Conservation (phyloP, 2,113 vertebrate species). For the Chaetodon trifascialis region DNA sequence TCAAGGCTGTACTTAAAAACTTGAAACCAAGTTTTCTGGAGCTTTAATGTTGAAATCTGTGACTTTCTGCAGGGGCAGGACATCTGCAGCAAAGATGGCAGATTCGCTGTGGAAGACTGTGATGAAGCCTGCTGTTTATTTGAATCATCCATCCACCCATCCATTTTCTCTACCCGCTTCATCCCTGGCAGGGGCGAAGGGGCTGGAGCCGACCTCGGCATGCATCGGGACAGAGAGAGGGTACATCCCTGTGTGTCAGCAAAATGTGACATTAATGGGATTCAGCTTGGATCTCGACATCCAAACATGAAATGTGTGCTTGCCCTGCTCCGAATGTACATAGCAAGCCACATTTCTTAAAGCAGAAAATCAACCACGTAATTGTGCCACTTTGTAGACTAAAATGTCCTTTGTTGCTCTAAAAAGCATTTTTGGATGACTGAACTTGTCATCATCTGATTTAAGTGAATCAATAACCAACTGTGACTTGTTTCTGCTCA, state of each 20-base stretch:
- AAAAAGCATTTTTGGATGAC: slow-evolving; percentile 5
- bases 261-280: slow-evolving; percentile 7
- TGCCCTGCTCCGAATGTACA: not conserved
- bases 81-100: slow-evolving; percentile 39
- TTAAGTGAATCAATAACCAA: slow-evolving; percentile 7
- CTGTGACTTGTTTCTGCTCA: slow-evolving; percentile 5
- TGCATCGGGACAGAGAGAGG: not conserved
- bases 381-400: not conserved
- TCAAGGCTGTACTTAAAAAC: not conserved
- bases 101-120: slow-evolving; percentile 1
- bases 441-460: not conserved
- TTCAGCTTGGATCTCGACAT: not conserved
- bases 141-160: slow-evolving; percentile 19
- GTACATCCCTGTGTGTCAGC: not conserved
- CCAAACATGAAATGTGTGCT: not conserved
- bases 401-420: not conserved
- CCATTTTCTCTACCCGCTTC: slow-evolving; percentile 8
- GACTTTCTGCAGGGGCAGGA: not conserved
- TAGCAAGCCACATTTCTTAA: not conserved
- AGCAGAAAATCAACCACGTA: not conserved
- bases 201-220: not conserved
- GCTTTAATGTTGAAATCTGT: not conserved
- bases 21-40: not conserved
- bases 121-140: slow-evolving; percentile 28
- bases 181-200: not conserved